A percentile compares a stretch with the other conserved stretches of the same genome.
Conservation (phyloP, 2,888 invertebrate species). For the Drosophila tripunctata region DNA sequence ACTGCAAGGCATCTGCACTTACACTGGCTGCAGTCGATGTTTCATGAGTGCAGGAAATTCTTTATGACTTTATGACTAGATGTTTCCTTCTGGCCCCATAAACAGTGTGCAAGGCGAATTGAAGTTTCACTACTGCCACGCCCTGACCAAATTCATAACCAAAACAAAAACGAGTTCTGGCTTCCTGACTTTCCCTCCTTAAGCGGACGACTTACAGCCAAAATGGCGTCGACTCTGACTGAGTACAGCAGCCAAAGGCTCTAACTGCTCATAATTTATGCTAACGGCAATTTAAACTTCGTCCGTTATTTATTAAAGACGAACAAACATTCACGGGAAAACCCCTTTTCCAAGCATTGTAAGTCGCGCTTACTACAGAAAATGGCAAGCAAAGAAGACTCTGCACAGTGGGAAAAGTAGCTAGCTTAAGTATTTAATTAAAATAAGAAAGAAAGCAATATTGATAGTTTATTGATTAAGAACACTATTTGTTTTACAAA, state of each 20-base stretch:
- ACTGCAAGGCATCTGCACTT: constrained; percentile 15
- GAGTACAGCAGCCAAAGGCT: constrained; percentile 63
- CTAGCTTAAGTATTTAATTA: not conserved
- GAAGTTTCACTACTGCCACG: constrained; percentile 51
- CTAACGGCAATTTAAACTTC: constrained; percentile 81
- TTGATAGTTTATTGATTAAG: too few relatives aligned
- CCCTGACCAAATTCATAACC: constrained; percentile 39
- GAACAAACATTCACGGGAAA: constrained; percentile 18
- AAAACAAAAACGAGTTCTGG: constrained; percentile 17
- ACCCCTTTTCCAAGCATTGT: constrained; percentile 18
- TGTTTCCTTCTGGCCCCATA: constrained; percentile 68
- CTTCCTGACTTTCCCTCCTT: constrained; percentile 8
- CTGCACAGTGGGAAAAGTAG: constrained; percentile 42
- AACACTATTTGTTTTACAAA: too few relatives aligned
- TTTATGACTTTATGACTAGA: constrained; percentile 71
- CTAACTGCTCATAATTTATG: constrained; percentile 80
- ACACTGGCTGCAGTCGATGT: constrained; percentile 43
- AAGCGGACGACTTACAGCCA: constrained; percentile 30
- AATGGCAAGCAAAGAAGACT: not conserved
- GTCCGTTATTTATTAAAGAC: constrained; percentile 76
- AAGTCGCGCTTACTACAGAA: constrained; percentile 47
- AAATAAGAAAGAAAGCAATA: too few relatives aligned
- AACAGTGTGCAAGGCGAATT: constrained; percentile 72
- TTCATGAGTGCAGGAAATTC: constrained; percentile 78
- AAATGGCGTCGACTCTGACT: constrained; percentile 58